Evolutionary conservation across 2,113 vertebrate species (phyloP), one percentile per base, ranked within the genome.

Genomic region (Apteryx mantelli): DNA sequence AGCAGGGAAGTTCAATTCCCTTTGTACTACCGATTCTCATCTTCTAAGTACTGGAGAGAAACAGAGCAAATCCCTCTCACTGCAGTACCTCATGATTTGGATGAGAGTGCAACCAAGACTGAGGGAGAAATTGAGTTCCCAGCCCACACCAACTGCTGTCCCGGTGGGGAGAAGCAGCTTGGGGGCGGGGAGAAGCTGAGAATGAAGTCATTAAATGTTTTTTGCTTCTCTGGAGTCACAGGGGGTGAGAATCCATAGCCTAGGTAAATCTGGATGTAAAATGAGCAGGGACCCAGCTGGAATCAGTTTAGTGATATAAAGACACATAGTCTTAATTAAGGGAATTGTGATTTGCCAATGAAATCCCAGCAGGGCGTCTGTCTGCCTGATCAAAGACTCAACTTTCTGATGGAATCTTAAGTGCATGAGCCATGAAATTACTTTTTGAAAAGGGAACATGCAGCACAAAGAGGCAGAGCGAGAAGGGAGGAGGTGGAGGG

Each of bases 361-460:
- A 98, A 97, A 88, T 80, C 98, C 94, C 98, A 98, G 98, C 98
- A 98, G 98, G 98, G 86, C 3, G n/a, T 97, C 97, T 97, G 91
- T 97, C 97, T 96, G 96, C 96, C 97, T 96, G 97, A 98, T 97
- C 96, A 98, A 98, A 97, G 93, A 89, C 96, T 97, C 74, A 40
- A 96, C 97, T 98, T 98, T 97, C 97, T 98, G 98, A 98, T 98
- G 98, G 98, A 98, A 98, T 98, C 98, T 98, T 98, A 97, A 98
- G 98, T 92, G 98, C 98, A 98, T 82, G 95, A 98, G 98, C 98
- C 98, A 98, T 98, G 98, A 98, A 98, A 98, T 98, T 98, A 98
- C 98, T 98, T 98, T 98, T 92, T 82, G 95, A 95, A 96, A 95
- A 93, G 87, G 89, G 91, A 95, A 96, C 92, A 97, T 81, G 94